Evolutionary conservation across 2,888 invertebrate genomes (phyloP), one percentile per base, ranked within the genome.

Genomic region (Heliconius sara): DNA sequence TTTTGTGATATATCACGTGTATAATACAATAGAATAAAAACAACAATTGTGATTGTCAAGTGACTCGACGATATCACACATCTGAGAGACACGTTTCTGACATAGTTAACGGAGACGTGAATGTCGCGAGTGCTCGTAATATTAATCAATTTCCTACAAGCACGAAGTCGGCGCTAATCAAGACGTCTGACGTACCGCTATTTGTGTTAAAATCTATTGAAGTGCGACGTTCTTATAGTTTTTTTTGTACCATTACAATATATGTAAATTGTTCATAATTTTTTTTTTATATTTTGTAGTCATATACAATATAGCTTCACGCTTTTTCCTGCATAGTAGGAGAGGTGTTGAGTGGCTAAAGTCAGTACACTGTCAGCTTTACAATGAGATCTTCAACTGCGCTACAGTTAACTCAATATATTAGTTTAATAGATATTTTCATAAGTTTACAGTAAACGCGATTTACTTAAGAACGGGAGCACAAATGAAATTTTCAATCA

Each of bases 111-210:
- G 65, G 63, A n/a, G 70, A 57, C 39, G 67, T 27, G 60, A 60
- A 60, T 68, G 52, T 74, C 57, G 22, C 39, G 9, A 60, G 52
- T 67, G 27, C 47, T 47, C 57, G 71, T 70, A 75, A 75, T 65
- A 71, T 57, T 78, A 80, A 80, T 78, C 80, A 80, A 75, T 80
- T 75, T 68, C 70, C 75, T 75, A 34, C 75, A 78, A 75, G 70
- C 75, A 34, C 77, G 47, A 71, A 78, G 80, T 72, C 57, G 34
- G 63, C 77, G 73, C 77, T 81, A 79, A 81, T 81, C 79, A 79
- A 79, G 81, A 65, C 76, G 74, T 77, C 81, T 77, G 79, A 79
- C 79, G 76, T 67, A 57, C 70, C 70, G 78, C 80, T 81, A 77
- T 77, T 81, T 81, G 76, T 76, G 57, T 77, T 66, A 75, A 79